Evolutionary conservation across 2,888 invertebrate species (phyloP).

Genomic region (Mayetiola destructor): DNA sequence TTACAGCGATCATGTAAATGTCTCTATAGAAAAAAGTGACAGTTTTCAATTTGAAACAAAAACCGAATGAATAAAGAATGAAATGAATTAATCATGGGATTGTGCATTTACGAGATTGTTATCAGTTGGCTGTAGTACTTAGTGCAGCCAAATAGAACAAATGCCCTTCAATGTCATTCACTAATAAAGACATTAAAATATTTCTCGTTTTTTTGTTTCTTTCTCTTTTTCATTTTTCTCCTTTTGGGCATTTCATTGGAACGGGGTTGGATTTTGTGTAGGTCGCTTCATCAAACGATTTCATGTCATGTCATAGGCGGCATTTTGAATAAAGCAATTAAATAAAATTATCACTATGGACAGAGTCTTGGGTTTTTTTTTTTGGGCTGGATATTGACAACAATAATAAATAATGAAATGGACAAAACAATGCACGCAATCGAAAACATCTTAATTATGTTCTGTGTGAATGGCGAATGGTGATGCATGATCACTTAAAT

Average conservation of each 20-base stretch:
- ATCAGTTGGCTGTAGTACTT: not conserved
- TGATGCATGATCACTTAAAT: constrained; percentile 6
- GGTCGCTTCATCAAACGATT: not conserved
- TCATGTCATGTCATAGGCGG: not conserved
- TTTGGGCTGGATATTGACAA: too few relatives aligned
- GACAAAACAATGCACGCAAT: constrained; percentile 3
- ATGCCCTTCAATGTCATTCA: not conserved
- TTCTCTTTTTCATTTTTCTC: not conserved
- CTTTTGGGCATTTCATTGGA: not conserved
- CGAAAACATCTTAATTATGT: constrained; percentile 2
- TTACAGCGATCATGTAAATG: not conserved
- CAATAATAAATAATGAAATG: too few relatives aligned
- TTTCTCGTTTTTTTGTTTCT: not conserved
- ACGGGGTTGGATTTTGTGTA: not conserved
- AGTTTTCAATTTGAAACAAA: not conserved
- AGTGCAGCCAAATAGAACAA: not conserved
- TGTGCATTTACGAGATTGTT: not conserved
- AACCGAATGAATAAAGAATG: too few relatives aligned
- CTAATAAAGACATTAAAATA: constrained; percentile 11
- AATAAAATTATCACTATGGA: constrained; percentile 8
- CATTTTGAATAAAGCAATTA: not conserved
- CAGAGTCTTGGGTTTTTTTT: too few relatives aligned
- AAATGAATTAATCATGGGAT: constrained; percentile 6
- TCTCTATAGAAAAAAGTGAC: too few relatives aligned
- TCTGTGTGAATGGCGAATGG: too few relatives aligned